A percentile compares a stretch with the other conserved stretches of the same genome.
phyloP scores from a whole-genome alignment of 2,888 invertebrate species.

The Pristionchus maxplancki region DNA sequence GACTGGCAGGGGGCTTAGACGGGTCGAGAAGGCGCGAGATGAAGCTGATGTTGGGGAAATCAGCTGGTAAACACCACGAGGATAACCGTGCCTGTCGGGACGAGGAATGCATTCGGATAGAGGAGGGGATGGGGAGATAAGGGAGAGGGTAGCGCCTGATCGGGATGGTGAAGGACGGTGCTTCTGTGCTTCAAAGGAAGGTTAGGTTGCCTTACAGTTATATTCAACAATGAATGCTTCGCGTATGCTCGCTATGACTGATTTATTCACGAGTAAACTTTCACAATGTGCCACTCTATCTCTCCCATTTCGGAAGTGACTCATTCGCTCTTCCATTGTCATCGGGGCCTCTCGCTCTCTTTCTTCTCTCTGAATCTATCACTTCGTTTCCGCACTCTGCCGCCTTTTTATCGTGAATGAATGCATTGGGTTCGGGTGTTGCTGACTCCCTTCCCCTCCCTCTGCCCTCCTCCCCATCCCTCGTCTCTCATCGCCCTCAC shows the following conservation, averaged over 20 bases:
- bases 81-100: background rate
- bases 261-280: background rate
- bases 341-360: background rate
- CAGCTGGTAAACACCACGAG: slow-evolving; percentile 11
- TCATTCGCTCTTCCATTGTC: slow-evolving; percentile 12
- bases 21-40: background rate
- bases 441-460: background rate
- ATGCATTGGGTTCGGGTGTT: slow-evolving; percentile 31
- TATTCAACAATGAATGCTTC: no score
- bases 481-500: background rate
- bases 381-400: background rate
- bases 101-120: background rate
- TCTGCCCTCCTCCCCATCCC: background rate
- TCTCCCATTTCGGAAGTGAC: slow-evolving; percentile 21
- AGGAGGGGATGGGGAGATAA: slow-evolving; percentile 7
- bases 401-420: background rate
- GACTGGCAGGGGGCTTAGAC: background rate
- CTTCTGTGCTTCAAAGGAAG: background rate
- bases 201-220: no score
- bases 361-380: background rate
- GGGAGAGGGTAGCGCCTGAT: background rate
- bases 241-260: background rate
- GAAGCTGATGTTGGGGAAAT: background rate
- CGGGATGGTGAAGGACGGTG: background rate
- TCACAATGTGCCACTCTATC: background rate